Evolutionary conservation across 2,888 invertebrate genomes (phyloP), one percentile per base, ranked within the genome.

Genomic region (Argyresthia albistria): DNA sequence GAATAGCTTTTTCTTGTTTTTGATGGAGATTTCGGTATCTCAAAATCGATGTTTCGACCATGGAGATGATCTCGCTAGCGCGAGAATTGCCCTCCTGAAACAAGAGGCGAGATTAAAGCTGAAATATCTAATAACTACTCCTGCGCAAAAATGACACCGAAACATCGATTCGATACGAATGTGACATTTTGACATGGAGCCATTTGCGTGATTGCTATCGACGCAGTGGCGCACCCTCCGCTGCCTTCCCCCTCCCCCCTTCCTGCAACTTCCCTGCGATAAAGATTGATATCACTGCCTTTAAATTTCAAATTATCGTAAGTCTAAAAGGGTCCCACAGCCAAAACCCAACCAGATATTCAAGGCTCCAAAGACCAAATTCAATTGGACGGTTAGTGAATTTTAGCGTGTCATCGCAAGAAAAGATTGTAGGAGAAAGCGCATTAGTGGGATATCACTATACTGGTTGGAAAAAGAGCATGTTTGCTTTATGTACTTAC

Each of bases 121-220:
- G 35, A 53, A 52, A 52, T 35, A 35, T 15, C 9, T 43, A 52
- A 54, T 43, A 52, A 54, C 55, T 66, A 66, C 64, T 73, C 66
- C 58, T 67, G 70, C 65, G 67, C 69, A 69, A 73, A 67, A 79
- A 76, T 79, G 70, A 76, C 72, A 74, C 64, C 69, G 65, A 73
- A 76, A 76, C 67, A 73, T 81, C 73, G 75, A 81, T 80, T 81
- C 73, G 75, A 81, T 80, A 78, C 69, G 70, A 77, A 79, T 81
- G 76, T 86, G 81, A 82, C 80, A 76, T 81, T 84, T 82, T 81
- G 80, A 83, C 82, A 79, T 76, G 78, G 72, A 79, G 69, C 82
- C 86, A 87, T 86, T 87, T 84, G 82, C 82, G 81, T 84, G 83
- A 87, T 87, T 86, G 83, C 80, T 82, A 82, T 82, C 81, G 84